Percentiles rank a stretch among this genome's conserved stretches.
These are phyloP conservation scores for Epinotia bilunana DNA, from an alignment of 2,888 invertebrate species.

Conservation along the genomic window DNA sequence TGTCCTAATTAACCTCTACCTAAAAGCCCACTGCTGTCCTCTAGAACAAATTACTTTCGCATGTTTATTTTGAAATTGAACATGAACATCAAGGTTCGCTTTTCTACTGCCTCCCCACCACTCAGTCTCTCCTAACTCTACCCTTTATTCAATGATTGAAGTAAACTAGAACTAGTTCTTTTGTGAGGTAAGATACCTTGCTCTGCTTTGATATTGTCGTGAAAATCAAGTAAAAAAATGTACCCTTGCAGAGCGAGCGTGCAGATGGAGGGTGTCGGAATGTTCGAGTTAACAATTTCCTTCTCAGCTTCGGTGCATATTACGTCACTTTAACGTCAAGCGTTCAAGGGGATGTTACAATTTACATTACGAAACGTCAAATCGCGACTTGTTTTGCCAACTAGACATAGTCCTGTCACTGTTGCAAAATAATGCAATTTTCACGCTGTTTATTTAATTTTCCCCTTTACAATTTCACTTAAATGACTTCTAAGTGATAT, in stretches of 20 bases:
- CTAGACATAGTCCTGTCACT: slow-evolving; percentile 79
- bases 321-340: slow-evolving; percentile 33
- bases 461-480: slow-evolving; percentile 56
- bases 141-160: no score
- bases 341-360: slow-evolving; percentile 31
- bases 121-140: no score
- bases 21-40: no score
- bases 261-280: not conserved
- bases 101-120: no score
- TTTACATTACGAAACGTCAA: slow-evolving; percentile 51
- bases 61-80: no score
- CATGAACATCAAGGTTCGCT: no score
- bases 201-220: not conserved
- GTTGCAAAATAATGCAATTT: slow-evolving; percentile 79
- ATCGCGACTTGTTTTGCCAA: slow-evolving; percentile 80
- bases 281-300: slow-evolving; percentile 23
- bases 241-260: not conserved
- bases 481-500: slow-evolving; percentile 65
- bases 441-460: slow-evolving; percentile 72
- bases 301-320: not conserved
- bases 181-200: no score
- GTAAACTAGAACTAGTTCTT: no score
- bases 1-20: no score
- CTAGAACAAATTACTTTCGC: no score
- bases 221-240: not conserved